Percentiles rank a stretch among this genome's conserved stretches.
phyloP scores from a whole-genome alignment of 2,888 invertebrate genomes.

The Merodon equestris region DNA sequence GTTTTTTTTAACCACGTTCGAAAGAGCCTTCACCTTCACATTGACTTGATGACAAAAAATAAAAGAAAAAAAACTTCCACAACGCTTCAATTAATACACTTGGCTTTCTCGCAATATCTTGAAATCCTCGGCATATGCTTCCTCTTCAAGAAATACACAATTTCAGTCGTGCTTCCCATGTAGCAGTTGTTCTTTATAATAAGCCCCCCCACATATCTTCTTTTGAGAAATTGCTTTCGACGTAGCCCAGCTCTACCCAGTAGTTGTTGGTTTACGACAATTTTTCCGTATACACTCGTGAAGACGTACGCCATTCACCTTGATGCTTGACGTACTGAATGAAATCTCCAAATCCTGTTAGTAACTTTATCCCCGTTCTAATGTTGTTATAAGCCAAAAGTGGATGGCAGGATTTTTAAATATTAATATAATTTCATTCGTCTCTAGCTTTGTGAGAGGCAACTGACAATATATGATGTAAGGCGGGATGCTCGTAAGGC shows the following conservation, averaged over 20 bases:
- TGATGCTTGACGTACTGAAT: constrained; percentile 28
- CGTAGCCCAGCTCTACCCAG: constrained; percentile 25
- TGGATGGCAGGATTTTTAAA: constrained; percentile 58
- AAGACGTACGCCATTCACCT: constrained; percentile 23
- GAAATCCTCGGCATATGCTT: constrained; percentile 35
- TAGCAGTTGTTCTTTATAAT: constrained; percentile 61
- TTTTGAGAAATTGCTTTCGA: constrained; percentile 46
- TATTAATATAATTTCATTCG: constrained; percentile 60
- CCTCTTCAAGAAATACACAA: constrained; percentile 29
- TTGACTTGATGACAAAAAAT: too few relatives aligned
- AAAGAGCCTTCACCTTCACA: too few relatives aligned
- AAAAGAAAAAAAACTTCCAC: too few relatives aligned
- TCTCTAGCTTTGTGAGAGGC: constrained; percentile 7
- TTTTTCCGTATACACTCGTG: constrained; percentile 24
- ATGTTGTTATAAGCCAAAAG: constrained; percentile 62
- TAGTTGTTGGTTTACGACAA: constrained; percentile 31
- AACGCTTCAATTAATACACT: too few relatives aligned
- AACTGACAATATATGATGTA: constrained; percentile 28
- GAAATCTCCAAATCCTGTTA: constrained; percentile 49
- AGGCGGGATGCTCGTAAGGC: constrained; percentile 30
- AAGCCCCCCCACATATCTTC: constrained; percentile 24
- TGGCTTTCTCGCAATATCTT: constrained; percentile 29
- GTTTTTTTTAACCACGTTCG: too few relatives aligned
- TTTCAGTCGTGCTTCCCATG: not conserved
- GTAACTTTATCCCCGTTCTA: constrained; percentile 47